phyloP scores from a whole-genome alignment of 37 sponge, comb jelly and placozoan species.

The Spongia lamella region DNA sequence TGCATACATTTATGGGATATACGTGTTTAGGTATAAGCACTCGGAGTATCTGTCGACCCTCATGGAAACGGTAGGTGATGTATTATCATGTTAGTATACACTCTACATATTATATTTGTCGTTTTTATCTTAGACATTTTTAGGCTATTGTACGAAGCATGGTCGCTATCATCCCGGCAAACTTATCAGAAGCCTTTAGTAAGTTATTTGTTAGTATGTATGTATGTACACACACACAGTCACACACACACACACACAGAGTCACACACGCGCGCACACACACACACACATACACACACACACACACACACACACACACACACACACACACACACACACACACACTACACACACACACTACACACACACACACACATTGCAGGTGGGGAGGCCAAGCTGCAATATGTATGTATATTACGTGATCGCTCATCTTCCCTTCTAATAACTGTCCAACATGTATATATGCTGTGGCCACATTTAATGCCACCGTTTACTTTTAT shows the following conservation, averaged over 20 bases:
- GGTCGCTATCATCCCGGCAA: not conserved
- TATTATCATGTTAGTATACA: no score
- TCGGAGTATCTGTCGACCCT: slow-evolving; percentile 56
- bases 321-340: not conserved
- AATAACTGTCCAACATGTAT: not conserved
- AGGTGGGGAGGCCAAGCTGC: no score
- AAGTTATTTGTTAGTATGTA: no score
- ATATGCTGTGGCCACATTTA: no score
- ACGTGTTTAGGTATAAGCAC: slow-evolving; percentile 56
- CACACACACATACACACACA: no score
- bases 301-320: not conserved
- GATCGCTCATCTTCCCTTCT: not conserved
- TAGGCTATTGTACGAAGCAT: slow-evolving; percentile 8
- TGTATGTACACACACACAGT: no score
- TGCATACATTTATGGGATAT: slow-evolving; percentile 69
- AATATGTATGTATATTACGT: not conserved
- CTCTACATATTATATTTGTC: no score
- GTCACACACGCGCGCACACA: no score
- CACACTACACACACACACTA: no score
- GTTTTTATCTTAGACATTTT: slow-evolving; percentile 16
- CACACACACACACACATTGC: not conserved
- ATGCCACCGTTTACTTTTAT: no score
- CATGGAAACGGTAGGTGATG: slow-evolving; percentile 36
- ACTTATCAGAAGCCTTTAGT: not conserved
- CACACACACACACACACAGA: no score